A percentile compares a stretch with the other conserved stretches of the same genome.
Evolutionary conservation across 2,113 vertebrate genomes (phyloP).

Genomic region (Chaetodon auriga): DNA sequence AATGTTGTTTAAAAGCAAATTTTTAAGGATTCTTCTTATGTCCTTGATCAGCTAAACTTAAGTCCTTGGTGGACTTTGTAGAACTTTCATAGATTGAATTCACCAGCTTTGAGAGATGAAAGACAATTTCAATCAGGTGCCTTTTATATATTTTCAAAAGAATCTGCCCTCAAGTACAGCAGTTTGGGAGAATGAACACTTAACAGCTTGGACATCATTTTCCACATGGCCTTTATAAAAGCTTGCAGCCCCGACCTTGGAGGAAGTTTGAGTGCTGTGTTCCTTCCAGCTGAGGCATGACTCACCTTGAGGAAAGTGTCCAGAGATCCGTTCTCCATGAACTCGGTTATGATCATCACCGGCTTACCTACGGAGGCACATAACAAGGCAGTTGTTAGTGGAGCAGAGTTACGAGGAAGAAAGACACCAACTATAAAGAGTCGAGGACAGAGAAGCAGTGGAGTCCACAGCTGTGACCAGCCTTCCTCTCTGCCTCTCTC

Average conservation of each 20-base stretch:
- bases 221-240: slow-evolving; percentile 21
- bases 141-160: slow-evolving; percentile 22
- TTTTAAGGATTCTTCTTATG: neutral
- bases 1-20: neutral
- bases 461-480: slow-evolving; percentile 73
- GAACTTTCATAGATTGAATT: slow-evolving; percentile 4
- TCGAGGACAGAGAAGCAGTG: slow-evolving; percentile 34
- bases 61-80: neutral
- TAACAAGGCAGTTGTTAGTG: slow-evolving; percentile 56
- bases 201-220: slow-evolving; percentile 39
- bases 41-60: neutral
- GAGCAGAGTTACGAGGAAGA: slow-evolving; percentile 49
- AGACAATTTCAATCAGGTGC: slow-evolving; percentile 1
- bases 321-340: slow-evolving; percentile 98
- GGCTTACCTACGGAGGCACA: slow-evolving; percentile 86
- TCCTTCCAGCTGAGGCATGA: slow-evolving; percentile 27
- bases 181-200: slow-evolving; percentile 7
- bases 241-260: slow-evolving; percentile 28
- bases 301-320: slow-evolving; percentile 98
- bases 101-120: slow-evolving; percentile 19
- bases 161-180: neutral
- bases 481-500: slow-evolving; percentile 66
- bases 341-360: slow-evolving; percentile 98
- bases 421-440: slow-evolving; percentile 57
- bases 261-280: neutral